Evolutionary conservation across 2,113 vertebrate species (phyloP).

Genomic region (Entomyzon cyanotis): DNA sequence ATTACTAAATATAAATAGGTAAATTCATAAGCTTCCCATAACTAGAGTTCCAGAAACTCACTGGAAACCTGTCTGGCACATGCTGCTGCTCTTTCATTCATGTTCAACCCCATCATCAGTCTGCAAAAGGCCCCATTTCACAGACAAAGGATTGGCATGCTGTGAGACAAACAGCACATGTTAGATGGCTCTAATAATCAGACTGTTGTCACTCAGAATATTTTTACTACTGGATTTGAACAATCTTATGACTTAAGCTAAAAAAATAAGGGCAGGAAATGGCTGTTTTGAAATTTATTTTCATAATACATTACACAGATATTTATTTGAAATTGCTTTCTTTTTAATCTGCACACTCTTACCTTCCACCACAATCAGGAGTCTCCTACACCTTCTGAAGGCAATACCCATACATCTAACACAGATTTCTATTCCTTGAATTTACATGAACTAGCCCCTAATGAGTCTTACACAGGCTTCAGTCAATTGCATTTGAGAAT

Average conservation of each 20-base stretch:
- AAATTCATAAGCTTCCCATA: neutral
- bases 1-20: neutral
- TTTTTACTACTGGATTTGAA: neutral
- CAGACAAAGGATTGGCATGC: neutral
- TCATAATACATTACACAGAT: neutral
- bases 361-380: neutral
- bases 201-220: accelerated
- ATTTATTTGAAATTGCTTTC: neutral
- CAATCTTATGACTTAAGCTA: neutral
- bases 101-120: neutral
- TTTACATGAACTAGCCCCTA: neutral
- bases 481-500: neutral
- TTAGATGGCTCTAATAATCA: neutral
- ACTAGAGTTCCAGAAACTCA: neutral
- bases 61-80: neutral
- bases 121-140: neutral
- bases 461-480: neutral
- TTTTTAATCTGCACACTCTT: neutral
- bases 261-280: neutral
- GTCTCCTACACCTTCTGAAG: neutral
- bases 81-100: neutral
- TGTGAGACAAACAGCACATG: neutral
- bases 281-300: neutral
- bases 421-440: neutral
- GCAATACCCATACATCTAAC: neutral